Conservation (phyloP, 2,113 vertebrate species). For the Sinocyclocheilus anophthalmus region DNA sequence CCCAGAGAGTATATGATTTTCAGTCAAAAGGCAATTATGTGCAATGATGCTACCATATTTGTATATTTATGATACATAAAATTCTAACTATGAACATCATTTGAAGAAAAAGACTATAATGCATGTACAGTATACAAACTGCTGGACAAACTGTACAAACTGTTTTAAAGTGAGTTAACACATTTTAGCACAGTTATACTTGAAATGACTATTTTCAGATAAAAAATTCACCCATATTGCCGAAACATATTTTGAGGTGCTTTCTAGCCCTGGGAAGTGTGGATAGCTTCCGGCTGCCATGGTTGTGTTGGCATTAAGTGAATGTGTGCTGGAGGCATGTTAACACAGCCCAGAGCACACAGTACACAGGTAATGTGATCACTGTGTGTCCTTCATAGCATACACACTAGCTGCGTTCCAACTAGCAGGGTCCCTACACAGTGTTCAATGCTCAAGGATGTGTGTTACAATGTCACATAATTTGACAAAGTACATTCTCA, state of each 20-base stretch:
- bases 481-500: background rate
- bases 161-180: background rate
- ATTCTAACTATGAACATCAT: background rate
- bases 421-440: background rate
- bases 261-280: background rate
- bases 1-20: background rate
- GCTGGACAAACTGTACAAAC: background rate
- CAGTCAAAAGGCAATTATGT: background rate
- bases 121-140: background rate
- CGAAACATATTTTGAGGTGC: background rate
- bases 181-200: background rate
- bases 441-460: background rate
- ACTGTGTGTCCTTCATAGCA: background rate
- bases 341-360: slow-evolving; percentile 12
- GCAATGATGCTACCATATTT: background rate
- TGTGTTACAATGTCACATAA: background rate
- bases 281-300: background rate
- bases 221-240: slow-evolving; percentile 2
- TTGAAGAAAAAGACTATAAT: background rate
- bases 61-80: background rate
- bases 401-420: background rate
- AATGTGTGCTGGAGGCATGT: slow-evolving; percentile 36
- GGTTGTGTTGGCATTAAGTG: slow-evolving; percentile 15
- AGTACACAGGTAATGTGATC: background rate
- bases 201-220: background rate